Evolutionary conservation across 2,888 invertebrate species (phyloP).

Genomic region (Eudasyphora cyanicolor): DNA sequence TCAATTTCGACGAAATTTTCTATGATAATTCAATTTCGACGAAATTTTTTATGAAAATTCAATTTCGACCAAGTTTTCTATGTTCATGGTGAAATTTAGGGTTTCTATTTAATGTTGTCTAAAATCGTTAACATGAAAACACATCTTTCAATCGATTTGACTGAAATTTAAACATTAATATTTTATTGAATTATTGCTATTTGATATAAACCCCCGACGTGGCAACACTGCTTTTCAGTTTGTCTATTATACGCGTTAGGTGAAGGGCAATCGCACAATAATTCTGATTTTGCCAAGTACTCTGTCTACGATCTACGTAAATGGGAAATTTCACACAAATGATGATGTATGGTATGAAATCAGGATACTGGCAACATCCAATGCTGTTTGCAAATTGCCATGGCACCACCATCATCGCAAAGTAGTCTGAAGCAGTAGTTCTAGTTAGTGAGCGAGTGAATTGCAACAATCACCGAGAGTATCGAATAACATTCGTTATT

Average conservation of each 20-base stretch:
- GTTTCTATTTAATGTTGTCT: too few species aligned
- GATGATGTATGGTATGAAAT: conserved; percentile 10
- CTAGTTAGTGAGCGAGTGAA: not conserved
- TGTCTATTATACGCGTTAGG: not conserved
- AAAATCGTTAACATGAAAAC: too few species aligned
- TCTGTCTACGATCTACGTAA: not conserved
- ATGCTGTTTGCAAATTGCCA: conserved; percentile 32
- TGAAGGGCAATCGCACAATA: not conserved
- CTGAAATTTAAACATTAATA: too few species aligned
- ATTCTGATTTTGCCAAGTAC: not conserved
- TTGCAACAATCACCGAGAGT: not conserved
- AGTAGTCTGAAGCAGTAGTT: not conserved
- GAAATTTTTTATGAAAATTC: too few species aligned
- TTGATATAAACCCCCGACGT: too few species aligned
- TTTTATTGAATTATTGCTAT: too few species aligned
- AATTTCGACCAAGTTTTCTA: too few species aligned
- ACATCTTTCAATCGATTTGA: too few species aligned
- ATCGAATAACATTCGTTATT: conserved; percentile 19
- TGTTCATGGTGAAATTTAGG: too few species aligned
- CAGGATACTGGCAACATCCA: conserved; percentile 31
- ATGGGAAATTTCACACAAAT: not conserved
- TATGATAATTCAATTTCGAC: too few species aligned
- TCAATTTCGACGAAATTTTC: too few species aligned
- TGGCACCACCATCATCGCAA: conserved; percentile 2
- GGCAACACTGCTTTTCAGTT: too few species aligned